Evolutionary conservation across 2,113 vertebrate genomes (phyloP).

Genomic region (Phoxinus phoxinus): DNA sequence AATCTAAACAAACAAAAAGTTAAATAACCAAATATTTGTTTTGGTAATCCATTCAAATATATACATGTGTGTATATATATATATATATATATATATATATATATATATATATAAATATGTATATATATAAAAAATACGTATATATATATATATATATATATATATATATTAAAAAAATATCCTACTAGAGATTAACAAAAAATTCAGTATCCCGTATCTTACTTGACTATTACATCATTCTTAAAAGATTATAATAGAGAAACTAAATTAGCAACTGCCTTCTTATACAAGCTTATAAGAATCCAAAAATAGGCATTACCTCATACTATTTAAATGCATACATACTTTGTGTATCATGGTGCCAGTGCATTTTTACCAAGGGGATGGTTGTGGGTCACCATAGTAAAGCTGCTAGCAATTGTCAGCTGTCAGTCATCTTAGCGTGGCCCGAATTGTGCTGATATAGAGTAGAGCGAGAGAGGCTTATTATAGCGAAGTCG

Average conservation of each 20-base stretch:
- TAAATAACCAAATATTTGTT: too few relatives aligned
- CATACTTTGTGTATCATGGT: background rate
- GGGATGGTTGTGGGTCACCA: background rate
- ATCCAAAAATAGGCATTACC: background rate
- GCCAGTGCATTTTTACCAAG: background rate
- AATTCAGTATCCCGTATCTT: background rate
- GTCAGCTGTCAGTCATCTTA: slow-evolving; percentile 8
- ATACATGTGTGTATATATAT: too few relatives aligned
- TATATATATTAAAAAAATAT: too few relatives aligned
- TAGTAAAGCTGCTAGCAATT: background rate
- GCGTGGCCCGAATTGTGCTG: slow-evolving; percentile 15
- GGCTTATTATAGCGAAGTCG: slow-evolving; percentile 48
- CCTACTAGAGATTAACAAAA: background rate
- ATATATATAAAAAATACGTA: background rate
- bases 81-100: too few relatives aligned
- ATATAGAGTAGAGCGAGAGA: slow-evolving; percentile 26
- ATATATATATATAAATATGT: too few relatives aligned
- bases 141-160: too few relatives aligned
- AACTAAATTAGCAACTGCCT: background rate
- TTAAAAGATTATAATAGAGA: background rate
- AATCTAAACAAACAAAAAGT: too few relatives aligned
- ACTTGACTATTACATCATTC: background rate
- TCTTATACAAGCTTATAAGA: background rate
- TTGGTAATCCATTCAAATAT: background rate
- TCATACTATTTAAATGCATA: background rate